phyloP scores from a whole-genome alignment of 2,113 vertebrate species.

The Pelvicachromis taeniatus region DNA sequence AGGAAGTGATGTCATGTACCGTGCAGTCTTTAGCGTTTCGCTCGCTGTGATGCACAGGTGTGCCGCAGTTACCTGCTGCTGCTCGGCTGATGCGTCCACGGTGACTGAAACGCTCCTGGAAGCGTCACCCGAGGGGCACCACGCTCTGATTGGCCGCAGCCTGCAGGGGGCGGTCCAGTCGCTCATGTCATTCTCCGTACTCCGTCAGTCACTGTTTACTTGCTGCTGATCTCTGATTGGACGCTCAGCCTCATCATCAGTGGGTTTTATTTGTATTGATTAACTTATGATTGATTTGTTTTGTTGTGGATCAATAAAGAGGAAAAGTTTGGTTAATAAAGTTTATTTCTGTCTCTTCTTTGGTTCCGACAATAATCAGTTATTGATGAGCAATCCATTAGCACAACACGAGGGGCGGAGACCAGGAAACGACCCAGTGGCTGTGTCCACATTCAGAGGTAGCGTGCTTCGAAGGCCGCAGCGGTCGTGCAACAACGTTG shows the following conservation, averaged over 20 bases:
- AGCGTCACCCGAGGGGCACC: background rate
- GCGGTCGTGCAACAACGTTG: too few species aligned
- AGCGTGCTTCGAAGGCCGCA: too few species aligned
- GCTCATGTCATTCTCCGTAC: background rate
- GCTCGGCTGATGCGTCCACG: background rate
- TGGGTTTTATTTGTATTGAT: background rate
- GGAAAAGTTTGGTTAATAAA: background rate
- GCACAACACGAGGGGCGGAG: background rate
- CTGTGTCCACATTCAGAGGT: too few species aligned
- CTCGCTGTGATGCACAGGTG: background rate
- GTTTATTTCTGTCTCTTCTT: background rate
- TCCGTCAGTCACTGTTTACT: background rate
- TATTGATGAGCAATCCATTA: background rate
- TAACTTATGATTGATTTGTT: constrained; percentile 9
- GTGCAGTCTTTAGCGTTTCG: background rate
- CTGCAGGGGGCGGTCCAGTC: background rate
- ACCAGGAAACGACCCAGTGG: background rate
- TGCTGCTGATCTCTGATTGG: background rate
- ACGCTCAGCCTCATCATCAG: background rate
- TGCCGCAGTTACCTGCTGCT: background rate
- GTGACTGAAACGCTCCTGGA: background rate
- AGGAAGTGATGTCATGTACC: background rate
- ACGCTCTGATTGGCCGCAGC: background rate
- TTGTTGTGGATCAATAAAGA: constrained; percentile 11
- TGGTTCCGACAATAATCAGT: background rate